These are phyloP conservation scores for Drosophila pruinosa DNA, from an alignment of 1,140 invertebrate species.

Conservation along the genomic window DNA sequence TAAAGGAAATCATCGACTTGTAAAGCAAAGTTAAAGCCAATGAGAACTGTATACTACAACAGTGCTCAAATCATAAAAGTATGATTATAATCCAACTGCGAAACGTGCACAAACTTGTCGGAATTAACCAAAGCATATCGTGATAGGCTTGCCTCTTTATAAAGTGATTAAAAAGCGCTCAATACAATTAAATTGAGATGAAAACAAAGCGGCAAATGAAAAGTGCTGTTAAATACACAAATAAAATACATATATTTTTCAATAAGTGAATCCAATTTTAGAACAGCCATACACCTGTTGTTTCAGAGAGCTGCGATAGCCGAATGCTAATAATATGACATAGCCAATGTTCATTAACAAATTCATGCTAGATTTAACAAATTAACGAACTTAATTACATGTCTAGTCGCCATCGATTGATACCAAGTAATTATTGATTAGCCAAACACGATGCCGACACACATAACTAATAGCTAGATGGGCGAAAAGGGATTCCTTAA, in stretches of 20 bases:
- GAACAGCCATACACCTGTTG: neutral
- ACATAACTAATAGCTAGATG: neutral
- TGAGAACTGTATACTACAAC: too few relatives aligned
- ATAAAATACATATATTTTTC: neutral
- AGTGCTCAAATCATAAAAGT: too few relatives aligned
- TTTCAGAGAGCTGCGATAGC: neutral
- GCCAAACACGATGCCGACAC: slow-evolving; percentile 1
- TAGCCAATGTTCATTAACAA: slow-evolving; percentile 6
- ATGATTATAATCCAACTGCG: too few relatives aligned
- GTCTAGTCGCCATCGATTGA: slow-evolving; percentile 7
- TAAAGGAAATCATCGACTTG: too few relatives aligned
- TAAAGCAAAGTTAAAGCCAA: too few relatives aligned
- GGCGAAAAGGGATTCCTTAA: slow-evolving; percentile 1
- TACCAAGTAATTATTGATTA: slow-evolving; percentile 42
- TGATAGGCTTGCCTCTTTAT: neutral
- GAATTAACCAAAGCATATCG: neutral
- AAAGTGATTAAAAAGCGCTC: slow-evolving; percentile 1
- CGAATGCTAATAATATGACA: slow-evolving; percentile 2
- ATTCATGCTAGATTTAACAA: slow-evolving; percentile 22
- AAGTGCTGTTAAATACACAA: slow-evolving; percentile 5
- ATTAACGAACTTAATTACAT: slow-evolving; percentile 17
- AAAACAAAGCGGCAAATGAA: neutral
- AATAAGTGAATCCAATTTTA: neutral
- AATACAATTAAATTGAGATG: neutral
- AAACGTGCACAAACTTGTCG: neutral